Base-by-base conservation (phyloP, 2,113 vertebrate genomes). In the Saimiri boliviensis region DNA sequence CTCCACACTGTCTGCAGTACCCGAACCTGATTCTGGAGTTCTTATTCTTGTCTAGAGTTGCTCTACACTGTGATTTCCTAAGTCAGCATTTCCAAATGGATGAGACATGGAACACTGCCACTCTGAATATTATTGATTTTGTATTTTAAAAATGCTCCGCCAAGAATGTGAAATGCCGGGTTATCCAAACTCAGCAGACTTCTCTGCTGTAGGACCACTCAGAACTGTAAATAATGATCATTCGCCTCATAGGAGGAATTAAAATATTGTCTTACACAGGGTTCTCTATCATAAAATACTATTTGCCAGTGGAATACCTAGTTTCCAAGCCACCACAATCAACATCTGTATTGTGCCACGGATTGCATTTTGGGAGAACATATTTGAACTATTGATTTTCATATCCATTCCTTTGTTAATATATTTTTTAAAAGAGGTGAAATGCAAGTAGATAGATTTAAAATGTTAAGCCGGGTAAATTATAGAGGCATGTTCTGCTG, bases 401-500 rank as follows among this genome's bases (percentile, higher is more conserved):
- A 13, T 14, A 52, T 23, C 19, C 5, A 5, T 30, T 35, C 52
- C 25, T 42, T 42, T 45, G 54, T 58, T 20, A 32, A 32, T 30
- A 42, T 30, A 25, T 80, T 80, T 80, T 35, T 27, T 16, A 8
- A 70, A 76, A 37, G n/a, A 79, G 77, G 8, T 8, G 37, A 54
- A 45, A 30, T 23, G 2, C 8, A 37, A 17, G n/a, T 49, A 63
- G 25, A 47, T 14, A 23, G 5, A 45, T 23, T 2, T 16, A 58
- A 35, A 35, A 25, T 16, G 5, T 20, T 0, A 21, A 7, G 19
- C 17, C 0, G 0, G 52, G 52, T n/a, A 3, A 35, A 6, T 2
- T 5, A 2, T 0, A 4, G 79, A 42, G 37, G 8, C 23, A 0
- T 10, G 0, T 3, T 1, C 5, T 7, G 30, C 54, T 6, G 4